These are phyloP conservation scores for Centroberyx gerrardi DNA, from an alignment of 2,797 vertebrate genomes.

Conservation along the genomic window DNA sequence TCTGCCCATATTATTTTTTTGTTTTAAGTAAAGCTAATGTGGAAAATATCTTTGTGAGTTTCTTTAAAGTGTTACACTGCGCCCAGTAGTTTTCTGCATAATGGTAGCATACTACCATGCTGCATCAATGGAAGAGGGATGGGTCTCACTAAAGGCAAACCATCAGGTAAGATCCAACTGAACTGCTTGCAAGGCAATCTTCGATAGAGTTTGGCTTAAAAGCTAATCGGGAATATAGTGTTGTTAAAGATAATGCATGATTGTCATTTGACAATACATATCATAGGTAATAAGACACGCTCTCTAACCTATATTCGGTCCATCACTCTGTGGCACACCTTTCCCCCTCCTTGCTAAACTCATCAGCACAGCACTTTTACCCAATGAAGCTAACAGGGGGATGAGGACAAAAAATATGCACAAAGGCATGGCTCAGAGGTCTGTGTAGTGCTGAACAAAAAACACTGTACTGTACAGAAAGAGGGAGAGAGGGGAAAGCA, in stretches of 20 bases:
- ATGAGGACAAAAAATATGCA: constrained; percentile 39
- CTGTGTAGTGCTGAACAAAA: constrained; percentile 66
- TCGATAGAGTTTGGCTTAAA: neutral
- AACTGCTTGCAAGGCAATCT: neutral
- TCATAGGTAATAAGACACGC: constrained; percentile 7
- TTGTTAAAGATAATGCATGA: constrained; percentile 18
- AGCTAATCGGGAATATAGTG: neutral
- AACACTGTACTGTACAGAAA: constrained; percentile 59
- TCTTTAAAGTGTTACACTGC: neutral
- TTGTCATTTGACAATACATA: constrained; percentile 15
- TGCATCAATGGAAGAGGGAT: neutral
- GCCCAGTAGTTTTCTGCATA: neutral
- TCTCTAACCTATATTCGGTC: constrained; percentile 13
- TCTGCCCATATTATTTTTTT: constrained; percentile 1
- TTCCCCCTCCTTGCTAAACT: constrained; percentile 8
- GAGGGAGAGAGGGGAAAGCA: constrained; percentile 65
- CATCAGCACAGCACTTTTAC: constrained; percentile 32
- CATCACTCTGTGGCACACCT: constrained; percentile 20
- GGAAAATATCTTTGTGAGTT: constrained; percentile 10
- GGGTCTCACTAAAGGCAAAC: neutral
- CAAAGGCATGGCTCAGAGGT: constrained; percentile 57
- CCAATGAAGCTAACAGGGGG: constrained; percentile 39
- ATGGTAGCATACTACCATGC: neutral
- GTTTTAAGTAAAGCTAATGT: constrained; percentile 40
- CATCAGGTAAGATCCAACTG: neutral